Percentiles rank a stretch among this genome's conserved stretches.
phyloP scores from a whole-genome alignment of 2,888 invertebrate genomes.

The Andrena dorsata region DNA sequence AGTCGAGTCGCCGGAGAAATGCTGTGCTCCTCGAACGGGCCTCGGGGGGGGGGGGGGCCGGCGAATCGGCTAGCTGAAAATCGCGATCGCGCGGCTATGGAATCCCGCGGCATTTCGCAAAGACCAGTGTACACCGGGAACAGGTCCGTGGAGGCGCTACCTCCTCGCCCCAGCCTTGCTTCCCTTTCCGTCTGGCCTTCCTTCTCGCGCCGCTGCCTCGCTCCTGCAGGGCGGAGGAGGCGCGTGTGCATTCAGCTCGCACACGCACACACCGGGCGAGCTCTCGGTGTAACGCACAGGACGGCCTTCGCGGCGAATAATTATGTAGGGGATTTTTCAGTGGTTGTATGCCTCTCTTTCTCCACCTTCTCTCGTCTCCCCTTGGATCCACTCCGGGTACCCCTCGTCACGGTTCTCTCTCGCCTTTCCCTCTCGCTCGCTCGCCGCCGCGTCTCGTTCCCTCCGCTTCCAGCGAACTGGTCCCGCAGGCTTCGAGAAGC shows the following conservation, averaged over 20 bases:
- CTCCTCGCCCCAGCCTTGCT: conserved; percentile 5
- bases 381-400: neutral
- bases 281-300: conserved; percentile 76
- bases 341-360: conserved; percentile 41
- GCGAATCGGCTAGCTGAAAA: conserved; percentile 59
- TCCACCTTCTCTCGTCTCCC: conserved; percentile 11
- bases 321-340: conserved; percentile 80
- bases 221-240: conserved; percentile 44
- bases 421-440: conserved; percentile 15
- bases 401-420: conserved; percentile 9
- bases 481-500: conserved; percentile 59
- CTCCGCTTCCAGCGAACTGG: conserved; percentile 59
- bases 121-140: conserved; percentile 79
- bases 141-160: conserved; percentile 72
- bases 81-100: conserved; percentile 62
- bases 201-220: conserved; percentile 25
- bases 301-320: conserved; percentile 82
- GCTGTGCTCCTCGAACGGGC: neutral
- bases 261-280: conserved; percentile 49
- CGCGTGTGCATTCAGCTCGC: conserved; percentile 55
- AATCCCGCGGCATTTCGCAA: conserved; percentile 81
- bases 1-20: neutral
- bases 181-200: conserved; percentile 14
- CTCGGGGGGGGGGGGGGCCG: neutral
- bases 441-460: conserved; percentile 24